Percentiles rank a stretch among this genome's conserved stretches.
These are phyloP conservation scores for Phaethornis superciliosus DNA, from an alignment of 2,113 vertebrate genomes.

Conservation along the genomic window DNA sequence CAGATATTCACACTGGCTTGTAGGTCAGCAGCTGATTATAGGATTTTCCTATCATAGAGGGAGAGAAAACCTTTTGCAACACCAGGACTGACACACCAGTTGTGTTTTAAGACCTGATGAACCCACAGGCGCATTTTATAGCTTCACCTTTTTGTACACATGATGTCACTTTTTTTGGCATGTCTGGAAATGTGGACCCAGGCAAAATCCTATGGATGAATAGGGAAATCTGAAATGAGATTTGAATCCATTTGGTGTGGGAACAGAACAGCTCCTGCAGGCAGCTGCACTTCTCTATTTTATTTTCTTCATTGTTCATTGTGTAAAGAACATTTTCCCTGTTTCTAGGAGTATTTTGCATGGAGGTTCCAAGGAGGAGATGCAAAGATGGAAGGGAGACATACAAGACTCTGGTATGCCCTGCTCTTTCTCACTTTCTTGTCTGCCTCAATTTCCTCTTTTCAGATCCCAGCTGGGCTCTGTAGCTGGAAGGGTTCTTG, in stretches of 20 bases:
- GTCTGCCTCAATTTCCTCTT: background rate
- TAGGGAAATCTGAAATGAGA: background rate
- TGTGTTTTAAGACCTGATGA: background rate
- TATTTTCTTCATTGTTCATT: background rate
- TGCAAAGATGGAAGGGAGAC: background rate
- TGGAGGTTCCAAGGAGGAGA: background rate
- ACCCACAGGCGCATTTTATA: background rate
- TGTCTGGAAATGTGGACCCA: background rate
- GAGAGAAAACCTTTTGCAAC: slow-evolving; percentile 1
- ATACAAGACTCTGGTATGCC: background rate
- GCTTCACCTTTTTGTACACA: background rate
- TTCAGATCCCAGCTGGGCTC: background rate
- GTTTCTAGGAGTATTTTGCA: background rate
- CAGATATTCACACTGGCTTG: background rate
- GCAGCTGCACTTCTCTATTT: background rate
- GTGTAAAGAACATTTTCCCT: background rate
- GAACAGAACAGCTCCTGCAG: background rate
- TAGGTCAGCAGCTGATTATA: slow-evolving; percentile 16
- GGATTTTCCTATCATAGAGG: background rate
- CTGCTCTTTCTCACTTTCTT: background rate
- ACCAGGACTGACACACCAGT: background rate
- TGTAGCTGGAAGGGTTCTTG: background rate
- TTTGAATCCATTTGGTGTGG: background rate
- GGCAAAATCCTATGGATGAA: background rate
- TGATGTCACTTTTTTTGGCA: background rate